Conservation (phyloP, 1,140 invertebrate species). For the Cardiocondyla obscurior region DNA sequence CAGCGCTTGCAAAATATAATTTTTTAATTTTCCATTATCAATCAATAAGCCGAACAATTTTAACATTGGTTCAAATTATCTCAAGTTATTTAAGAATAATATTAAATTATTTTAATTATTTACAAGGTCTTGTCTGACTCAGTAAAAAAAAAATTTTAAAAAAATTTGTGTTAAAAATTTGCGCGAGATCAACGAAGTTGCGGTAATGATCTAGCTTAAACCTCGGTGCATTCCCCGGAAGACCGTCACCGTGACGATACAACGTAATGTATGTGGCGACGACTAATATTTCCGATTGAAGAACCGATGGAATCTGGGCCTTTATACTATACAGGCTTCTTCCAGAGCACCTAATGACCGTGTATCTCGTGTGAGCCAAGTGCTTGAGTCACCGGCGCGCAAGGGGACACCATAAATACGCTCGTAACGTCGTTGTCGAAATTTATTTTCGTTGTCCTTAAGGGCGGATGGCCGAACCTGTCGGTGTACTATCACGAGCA, state of each 20-base stretch:
- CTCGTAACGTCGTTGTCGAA: constrained; percentile 5
- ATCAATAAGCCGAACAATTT: not conserved
- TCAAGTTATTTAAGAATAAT: no score
- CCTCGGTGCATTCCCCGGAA: not conserved
- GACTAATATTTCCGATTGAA: constrained; percentile 22
- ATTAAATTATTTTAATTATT: no score
- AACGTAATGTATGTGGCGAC: not conserved
- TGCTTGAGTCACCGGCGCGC: constrained; percentile 19
- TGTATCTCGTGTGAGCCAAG: constrained; percentile 4
- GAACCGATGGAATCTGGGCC: constrained; percentile 23
- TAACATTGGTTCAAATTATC: not conserved
- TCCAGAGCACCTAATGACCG: constrained; percentile 17
- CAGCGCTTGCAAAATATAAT: not conserved
- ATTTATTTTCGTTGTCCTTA: constrained; percentile 24
- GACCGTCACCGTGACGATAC: not conserved
- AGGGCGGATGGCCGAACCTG: not conserved
- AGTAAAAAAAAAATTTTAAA: no score
- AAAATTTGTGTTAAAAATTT: no score
- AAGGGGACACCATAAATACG: constrained; percentile 19
- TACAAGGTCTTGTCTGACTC: no score
- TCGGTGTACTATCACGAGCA: not conserved
- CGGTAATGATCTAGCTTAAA: constrained; percentile 26
- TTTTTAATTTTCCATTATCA: not conserved
- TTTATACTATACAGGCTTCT: constrained; percentile 23
- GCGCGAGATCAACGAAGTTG: not conserved